A percentile compares a stretch with the other conserved stretches of the same genome.
phyloP scores from a whole-genome alignment of 2,113 vertebrate genomes.

The Hypocryptadius cinnamomeus region DNA sequence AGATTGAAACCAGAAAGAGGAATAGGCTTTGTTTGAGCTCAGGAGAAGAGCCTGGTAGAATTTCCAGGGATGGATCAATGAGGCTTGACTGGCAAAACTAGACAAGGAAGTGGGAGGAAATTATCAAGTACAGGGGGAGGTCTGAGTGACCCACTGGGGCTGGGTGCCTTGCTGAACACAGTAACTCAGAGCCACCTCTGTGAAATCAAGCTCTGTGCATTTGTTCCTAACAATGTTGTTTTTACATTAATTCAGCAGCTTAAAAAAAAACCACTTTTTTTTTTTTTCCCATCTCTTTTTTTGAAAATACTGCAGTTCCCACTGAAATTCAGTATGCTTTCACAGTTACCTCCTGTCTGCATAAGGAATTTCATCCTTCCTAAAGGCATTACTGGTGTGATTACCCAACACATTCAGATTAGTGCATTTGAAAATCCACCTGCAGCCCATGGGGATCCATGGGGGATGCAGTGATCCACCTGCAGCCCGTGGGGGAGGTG shows the following conservation, averaged over 20 bases:
- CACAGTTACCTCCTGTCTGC: neutral
- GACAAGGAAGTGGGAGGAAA: neutral
- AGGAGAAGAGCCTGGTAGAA: neutral
- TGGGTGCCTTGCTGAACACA: neutral
- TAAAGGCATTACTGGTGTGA: neutral
- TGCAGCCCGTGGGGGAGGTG: neutral
- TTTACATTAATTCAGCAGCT: neutral
- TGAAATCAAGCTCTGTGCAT: neutral
- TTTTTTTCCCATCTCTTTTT: neutral
- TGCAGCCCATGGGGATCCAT: neutral
- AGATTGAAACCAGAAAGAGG: neutral
- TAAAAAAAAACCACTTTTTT: neutral
- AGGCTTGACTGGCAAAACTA: neutral
- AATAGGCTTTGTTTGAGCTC: neutral
- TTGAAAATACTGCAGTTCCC: neutral
- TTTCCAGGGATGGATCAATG: neutral
- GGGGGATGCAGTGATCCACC: neutral
- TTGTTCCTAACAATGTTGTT: neutral
- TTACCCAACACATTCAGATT: neutral
- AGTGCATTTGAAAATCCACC: neutral
- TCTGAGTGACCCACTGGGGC: neutral
- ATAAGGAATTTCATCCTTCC: neutral
- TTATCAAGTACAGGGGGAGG: too few species aligned
- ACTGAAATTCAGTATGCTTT: neutral
- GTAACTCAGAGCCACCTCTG: neutral